These are phyloP conservation scores for Centropus unirufus DNA, from an alignment of 2,113 vertebrate species.

Conservation along the genomic window DNA sequence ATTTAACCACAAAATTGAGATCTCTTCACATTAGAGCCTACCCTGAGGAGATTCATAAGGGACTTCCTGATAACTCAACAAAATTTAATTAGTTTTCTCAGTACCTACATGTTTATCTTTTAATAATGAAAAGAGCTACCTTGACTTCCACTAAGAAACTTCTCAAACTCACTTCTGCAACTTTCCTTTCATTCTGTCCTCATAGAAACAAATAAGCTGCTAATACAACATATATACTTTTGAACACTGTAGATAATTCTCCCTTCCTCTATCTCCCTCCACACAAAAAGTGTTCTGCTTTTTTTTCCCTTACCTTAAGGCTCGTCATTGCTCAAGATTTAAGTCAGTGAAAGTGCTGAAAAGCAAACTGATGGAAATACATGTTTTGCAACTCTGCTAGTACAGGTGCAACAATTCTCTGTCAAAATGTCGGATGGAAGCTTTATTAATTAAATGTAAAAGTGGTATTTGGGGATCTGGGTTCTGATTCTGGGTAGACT, in stretches of 20 bases:
- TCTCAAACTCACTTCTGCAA: background rate
- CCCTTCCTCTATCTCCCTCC: background rate
- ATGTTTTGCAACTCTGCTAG: background rate
- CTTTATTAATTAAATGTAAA: background rate
- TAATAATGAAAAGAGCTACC: slow-evolving; percentile 22
- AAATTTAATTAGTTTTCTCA: slow-evolving; percentile 64
- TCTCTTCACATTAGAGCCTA: slow-evolving; percentile 44
- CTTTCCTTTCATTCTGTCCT: background rate
- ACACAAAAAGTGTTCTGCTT: background rate
- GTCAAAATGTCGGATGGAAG: slow-evolving; percentile 15
- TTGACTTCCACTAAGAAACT: slow-evolving; percentile 1
- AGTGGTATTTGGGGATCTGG: background rate
- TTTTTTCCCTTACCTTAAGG: background rate
- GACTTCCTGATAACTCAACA: slow-evolving; percentile 52
- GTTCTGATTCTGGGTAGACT: background rate
- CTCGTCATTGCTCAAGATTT: background rate
- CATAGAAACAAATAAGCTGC: background rate
- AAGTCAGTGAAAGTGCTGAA: slow-evolving; percentile 33
- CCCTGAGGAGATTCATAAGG: slow-evolving; percentile 33
- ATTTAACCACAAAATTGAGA: slow-evolving; percentile 63
- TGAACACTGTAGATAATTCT: background rate
- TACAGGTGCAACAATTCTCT: background rate
- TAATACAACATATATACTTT: background rate
- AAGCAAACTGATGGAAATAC: background rate
- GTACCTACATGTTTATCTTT: slow-evolving; percentile 48